Conservation (phyloP, 1,140 invertebrate species). For the Ceratina japonica region DNA sequence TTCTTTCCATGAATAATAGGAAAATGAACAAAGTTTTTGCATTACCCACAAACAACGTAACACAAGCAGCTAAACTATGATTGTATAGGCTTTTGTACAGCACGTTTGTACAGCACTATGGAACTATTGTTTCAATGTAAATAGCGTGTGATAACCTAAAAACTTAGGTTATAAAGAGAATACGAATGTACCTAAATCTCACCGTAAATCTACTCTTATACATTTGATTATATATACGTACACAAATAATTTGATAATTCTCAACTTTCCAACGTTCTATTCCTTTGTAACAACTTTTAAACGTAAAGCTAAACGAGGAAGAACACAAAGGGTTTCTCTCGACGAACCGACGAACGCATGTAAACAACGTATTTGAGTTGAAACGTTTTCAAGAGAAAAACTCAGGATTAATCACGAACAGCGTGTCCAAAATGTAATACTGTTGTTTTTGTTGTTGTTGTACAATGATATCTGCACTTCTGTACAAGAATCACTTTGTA, state of each 20-base stretch:
- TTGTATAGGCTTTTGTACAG: conserved; percentile 13
- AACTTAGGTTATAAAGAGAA: not conserved
- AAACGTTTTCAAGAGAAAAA: conserved; percentile 10
- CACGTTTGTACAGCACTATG: conserved; percentile 8
- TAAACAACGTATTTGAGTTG: conserved; percentile 6
- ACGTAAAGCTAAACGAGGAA: conserved; percentile 14
- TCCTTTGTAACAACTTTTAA: not conserved
- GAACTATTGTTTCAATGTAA: conserved; percentile 2
- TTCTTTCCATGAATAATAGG: not conserved
- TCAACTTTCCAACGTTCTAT: not conserved
- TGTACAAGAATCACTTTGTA: conserved; percentile 26
- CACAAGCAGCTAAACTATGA: conserved; percentile 5
- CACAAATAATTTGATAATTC: not conserved
- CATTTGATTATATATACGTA: conserved; percentile 5
- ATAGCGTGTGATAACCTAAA: not conserved
- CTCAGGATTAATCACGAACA: conserved; percentile 9
- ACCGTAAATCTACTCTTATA: not conserved
- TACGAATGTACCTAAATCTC: not conserved
- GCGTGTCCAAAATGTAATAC: conserved; percentile 14
- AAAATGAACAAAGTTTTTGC: conserved; percentile 5
- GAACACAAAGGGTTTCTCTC: conserved; percentile 8
- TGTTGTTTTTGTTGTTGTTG: conserved; percentile 6
- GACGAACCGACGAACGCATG: not conserved
- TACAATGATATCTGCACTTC: conserved; percentile 6
- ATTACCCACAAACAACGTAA: not conserved